Evolutionary conservation across 1,140 invertebrate genomes (phyloP), one percentile per base, ranked within the genome.

Genomic region (Carcinoscorpius rotundicauda): DNA sequence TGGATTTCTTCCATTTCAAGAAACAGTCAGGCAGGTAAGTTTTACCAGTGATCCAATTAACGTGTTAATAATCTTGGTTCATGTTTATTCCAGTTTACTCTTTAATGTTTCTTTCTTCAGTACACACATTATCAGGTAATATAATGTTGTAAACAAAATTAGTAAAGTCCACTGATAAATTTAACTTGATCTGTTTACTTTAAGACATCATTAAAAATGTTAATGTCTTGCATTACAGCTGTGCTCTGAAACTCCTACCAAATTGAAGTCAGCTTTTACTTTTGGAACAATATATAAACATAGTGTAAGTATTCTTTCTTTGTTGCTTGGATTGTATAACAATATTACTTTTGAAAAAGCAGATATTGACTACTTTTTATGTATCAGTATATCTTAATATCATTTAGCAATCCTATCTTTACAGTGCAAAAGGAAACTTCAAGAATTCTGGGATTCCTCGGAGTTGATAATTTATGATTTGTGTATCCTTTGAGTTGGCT

Each of bases 161-260:
- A 29, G 29, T 29, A 29, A 0, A 29, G 29, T 29, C 29, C 29
- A 29, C 29, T 29, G 29, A 29, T 29, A 29, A 29, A 2, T 0
- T 29, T 29, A 29, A 29, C 29, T 29, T 29, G 29, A 29, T 29
- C 29, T 29, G 29, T 29, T 29, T 29, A 29, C 29, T 29, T 29
- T 29, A 29, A 29, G 29, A 29, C 29, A 29, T 29, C 2, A 29
- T 29, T 29, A 29, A 29, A 29, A 29, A 29, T 48, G 5, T 49
- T 48, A 50, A 6, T 56, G 61, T 9, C n/a, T 49, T 60, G 68
- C 73, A 11, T 68, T 81, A 49, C 76, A 80, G 67, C 70, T 82
- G 4, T 82, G 81, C 80, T 75, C 80, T 71, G 69, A 75, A 61
- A 67, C 81, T 73, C 67, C 76, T 70, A 66, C 71, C 75, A 64